Conservation (phyloP, 2,113 vertebrate genomes). For the Irena cyanogastra region DNA sequence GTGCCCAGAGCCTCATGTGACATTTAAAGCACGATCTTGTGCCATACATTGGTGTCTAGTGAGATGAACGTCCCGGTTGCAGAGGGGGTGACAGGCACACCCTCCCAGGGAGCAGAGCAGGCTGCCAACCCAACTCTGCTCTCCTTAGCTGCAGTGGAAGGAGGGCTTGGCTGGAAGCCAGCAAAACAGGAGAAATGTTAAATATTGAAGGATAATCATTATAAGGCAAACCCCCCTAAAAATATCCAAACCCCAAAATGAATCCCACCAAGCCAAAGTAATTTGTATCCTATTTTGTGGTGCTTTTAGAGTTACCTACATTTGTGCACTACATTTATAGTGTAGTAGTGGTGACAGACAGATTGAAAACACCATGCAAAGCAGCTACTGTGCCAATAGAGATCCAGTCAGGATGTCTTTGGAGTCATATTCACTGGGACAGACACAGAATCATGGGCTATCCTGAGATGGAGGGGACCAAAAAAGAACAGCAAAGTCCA, state of each 20-base stretch:
- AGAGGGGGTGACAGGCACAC: not conserved
- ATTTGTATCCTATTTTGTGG: not conserved
- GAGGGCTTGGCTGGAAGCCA: not conserved
- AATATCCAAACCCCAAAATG: not conserved
- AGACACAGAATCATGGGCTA: not conserved
- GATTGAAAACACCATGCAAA: not conserved
- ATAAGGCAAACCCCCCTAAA: fast-evolving
- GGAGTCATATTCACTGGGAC: not conserved
- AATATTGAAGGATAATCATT: not conserved
- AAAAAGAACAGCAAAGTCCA: not conserved
- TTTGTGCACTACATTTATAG: not conserved
- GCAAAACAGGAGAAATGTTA: not conserved
- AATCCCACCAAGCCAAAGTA: not conserved
- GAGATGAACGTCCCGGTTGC: not conserved
- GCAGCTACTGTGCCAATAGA: not conserved
- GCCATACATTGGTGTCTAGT: not conserved
- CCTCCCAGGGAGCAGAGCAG: not conserved
- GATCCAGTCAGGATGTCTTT: not conserved
- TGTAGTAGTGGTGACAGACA: not conserved
- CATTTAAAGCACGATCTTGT: not conserved
- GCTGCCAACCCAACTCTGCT: not conserved
- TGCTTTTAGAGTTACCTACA: not conserved
- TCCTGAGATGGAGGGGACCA: not conserved
- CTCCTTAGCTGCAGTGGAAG: not conserved
- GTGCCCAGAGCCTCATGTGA: not conserved